Percentiles rank a stretch among this genome's conserved stretches.
Conservation (phyloP, 2,797 vertebrate species). For the Somateria mollissima region DNA sequence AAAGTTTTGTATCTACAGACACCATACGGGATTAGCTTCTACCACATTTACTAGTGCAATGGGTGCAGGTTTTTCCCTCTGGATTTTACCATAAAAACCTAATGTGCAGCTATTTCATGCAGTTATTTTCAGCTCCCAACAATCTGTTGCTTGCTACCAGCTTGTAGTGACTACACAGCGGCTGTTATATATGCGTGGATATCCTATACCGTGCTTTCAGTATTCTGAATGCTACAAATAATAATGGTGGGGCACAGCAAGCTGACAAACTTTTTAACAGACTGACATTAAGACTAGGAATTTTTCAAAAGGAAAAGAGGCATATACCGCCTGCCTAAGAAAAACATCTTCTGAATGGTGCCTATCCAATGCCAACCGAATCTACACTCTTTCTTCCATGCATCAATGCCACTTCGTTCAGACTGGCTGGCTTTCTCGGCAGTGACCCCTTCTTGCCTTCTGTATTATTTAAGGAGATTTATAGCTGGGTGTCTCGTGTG, state of each 20-base stretch:
- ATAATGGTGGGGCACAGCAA: background rate
- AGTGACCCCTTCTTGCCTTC: constrained; percentile 89
- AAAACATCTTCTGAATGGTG: background rate
- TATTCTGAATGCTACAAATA: constrained; percentile 22
- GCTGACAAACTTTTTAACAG: background rate
- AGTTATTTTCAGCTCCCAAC: background rate
- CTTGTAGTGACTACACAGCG: background rate
- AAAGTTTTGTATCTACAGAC: background rate
- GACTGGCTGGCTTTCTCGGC: constrained; percentile 90
- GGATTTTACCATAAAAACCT: background rate
- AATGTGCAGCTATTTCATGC: background rate
- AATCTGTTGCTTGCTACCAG: background rate
- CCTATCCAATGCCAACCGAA: constrained; percentile 54
- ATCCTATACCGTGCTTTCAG: background rate
- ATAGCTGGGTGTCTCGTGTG: constrained; percentile 88
- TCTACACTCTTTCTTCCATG: constrained; percentile 68
- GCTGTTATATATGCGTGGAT: background rate
- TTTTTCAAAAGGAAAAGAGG: constrained; percentile 3
- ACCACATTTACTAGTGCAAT: background rate
- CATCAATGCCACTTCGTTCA: constrained; percentile 90
- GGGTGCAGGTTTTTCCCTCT: background rate
- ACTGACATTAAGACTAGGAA: constrained; percentile 15
- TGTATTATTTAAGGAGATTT: constrained; percentile 98
- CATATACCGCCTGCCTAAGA: background rate
- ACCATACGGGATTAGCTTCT: background rate